Conservation (phyloP, 1,140 invertebrate species). For the Eufriesea mexicana region DNA sequence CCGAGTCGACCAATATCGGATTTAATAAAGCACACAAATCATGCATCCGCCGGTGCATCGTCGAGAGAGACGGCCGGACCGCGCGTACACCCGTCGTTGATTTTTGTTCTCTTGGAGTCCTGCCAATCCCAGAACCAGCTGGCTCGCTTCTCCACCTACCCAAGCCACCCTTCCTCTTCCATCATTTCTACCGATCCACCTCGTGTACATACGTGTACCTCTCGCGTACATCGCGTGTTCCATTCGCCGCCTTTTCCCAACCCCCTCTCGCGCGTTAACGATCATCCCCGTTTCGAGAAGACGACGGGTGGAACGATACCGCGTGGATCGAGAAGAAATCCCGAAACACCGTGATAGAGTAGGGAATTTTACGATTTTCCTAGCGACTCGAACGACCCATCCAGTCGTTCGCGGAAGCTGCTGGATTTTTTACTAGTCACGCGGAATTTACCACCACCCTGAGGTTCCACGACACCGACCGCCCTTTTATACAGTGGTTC, state of each 20-base stretch:
- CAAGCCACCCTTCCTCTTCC: neutral
- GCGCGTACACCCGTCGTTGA: conserved; percentile 30
- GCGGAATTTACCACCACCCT: neutral
- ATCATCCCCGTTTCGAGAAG: neutral
- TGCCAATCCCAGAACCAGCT: conserved; percentile 68
- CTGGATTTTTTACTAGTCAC: too few relatives aligned
- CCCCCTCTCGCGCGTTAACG: neutral
- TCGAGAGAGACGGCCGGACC: conserved; percentile 32
- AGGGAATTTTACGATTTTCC: neutral
- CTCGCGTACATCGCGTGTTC: neutral
- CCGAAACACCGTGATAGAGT: neutral
- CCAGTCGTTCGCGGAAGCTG: neutral
- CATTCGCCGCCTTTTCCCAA: neutral
- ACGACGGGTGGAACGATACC: neutral
- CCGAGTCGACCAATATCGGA: conserved; percentile 69
- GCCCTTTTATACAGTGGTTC: neutral
- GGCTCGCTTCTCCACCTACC: conserved; percentile 41
- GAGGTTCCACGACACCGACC: too few relatives aligned
- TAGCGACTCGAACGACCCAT: neutral
- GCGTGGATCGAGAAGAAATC: neutral
- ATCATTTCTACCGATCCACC: neutral
- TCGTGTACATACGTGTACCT: neutral
- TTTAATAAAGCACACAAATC: conserved; percentile 75
- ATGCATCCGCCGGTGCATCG: conserved; percentile 66
- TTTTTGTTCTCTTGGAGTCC: conserved; percentile 66